phyloP scores from a whole-genome alignment of 53 echinoderm and acorn worm species.

The Glandiceps talaboti region DNA sequence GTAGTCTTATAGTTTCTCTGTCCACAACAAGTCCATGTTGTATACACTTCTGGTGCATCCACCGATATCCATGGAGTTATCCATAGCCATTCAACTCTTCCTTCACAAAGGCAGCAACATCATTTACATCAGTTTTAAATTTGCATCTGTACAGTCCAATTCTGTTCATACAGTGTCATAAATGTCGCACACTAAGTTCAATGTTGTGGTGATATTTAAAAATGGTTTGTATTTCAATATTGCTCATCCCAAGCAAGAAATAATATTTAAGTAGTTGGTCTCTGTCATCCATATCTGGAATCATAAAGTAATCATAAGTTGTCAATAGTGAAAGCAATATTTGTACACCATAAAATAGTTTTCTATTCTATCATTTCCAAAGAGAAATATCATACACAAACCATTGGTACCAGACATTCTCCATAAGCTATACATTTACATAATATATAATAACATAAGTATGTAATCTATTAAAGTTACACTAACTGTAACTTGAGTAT shows the following conservation, averaged over 20 bases:
- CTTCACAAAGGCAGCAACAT: slow-evolving; percentile 16
- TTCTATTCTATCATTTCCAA: background rate
- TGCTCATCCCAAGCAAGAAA: slow-evolving; percentile 8
- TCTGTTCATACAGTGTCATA: slow-evolving; percentile 1
- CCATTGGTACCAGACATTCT: background rate
- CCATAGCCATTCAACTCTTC: slow-evolving; percentile 11
- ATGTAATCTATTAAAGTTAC: too few relatives aligned
- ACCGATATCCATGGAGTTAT: slow-evolving; percentile 23
- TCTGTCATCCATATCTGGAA: background rate
- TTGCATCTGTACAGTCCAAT: slow-evolving; percentile 5
- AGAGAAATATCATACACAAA: background rate
- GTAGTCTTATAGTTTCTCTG: slow-evolving; percentile 18
- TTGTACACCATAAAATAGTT: background rate
- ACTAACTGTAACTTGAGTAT: too few relatives aligned
- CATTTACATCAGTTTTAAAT: slow-evolving; percentile 7
- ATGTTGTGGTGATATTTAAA: background rate
- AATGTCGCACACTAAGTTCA: background rate
- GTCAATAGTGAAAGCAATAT: background rate
- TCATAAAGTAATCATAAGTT: background rate
- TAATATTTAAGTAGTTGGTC: background rate
- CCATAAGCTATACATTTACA: too few relatives aligned
- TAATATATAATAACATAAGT: too few relatives aligned
- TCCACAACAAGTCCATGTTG: slow-evolving; percentile 14
- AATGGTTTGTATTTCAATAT: slow-evolving; percentile 1
- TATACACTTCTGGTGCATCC: slow-evolving; percentile 25